Base-by-base conservation (phyloP, 2,797 vertebrate genomes). In the Tympanoctomys barrerae region DNA sequence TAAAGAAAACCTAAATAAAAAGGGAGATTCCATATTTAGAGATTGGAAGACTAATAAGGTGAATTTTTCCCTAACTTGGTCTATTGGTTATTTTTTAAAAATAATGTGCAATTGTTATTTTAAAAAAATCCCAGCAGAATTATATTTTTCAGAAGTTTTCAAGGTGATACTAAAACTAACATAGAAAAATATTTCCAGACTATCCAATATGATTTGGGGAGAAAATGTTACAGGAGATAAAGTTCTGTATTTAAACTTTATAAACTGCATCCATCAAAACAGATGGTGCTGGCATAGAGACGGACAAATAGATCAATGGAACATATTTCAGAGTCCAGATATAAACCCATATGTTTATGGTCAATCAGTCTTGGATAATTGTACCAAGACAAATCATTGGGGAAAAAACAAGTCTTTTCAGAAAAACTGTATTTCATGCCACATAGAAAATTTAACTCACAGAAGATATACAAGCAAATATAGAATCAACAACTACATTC, bases 171-270 rank as follows among this genome's bases (percentile, higher is more conserved):
- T 91, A 78, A 77, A 91, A 87, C 26, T 52, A 64, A 88, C 26
- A 7, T 66, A 18, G 18, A 68, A 78, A 88, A 22, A 16, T 59
- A 88, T 12, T 91, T 87, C 62, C 11, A 61, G 33, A 75, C 52
- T 26, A 82, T 59, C 6, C 14, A 77, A 66, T 68, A 70, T 28
- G 33, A 77, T 52, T 95, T 84, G 57, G 26, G 24, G 28, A 42
- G 28, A 24, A 68, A 88, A 54, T 31, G 5, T 61, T 36, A n/a
- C 57, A 82, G n/a, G 24, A 87, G 18, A 70, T 61, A 61, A 61
- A 83, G 49, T 66, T 88, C 77, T 22, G 39, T 88, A 78, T 83
- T 95, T 87, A 46, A 90, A 92, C 31, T 68, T 95, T 52, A 64
- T 68, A 83, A 68, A 14, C 57, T 91, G 7, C 10, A 26, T 39